Base-by-base conservation (phyloP, 2,888 invertebrate species). In the Lordiphosa andalusiaca region DNA sequence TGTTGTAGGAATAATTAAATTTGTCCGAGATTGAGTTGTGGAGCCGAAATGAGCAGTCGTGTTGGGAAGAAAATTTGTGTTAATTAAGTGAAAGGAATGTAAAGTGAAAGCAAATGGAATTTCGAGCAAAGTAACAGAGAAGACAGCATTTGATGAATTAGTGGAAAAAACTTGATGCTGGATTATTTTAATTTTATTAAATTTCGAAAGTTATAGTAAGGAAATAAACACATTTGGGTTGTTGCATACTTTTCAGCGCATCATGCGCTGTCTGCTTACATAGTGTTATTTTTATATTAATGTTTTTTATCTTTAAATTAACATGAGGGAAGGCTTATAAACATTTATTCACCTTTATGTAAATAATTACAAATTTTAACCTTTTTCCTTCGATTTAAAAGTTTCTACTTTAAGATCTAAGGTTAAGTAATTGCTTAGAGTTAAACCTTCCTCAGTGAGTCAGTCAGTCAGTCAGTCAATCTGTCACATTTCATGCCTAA, bases 1-100 rank as follows among this genome's bases (percentile, higher is more conserved):
- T 5, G 9, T 5, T 30, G 25, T 36, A 39, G 49, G 41, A 63
- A 68, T 72, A 73, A 73, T 73, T 71, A 67, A 71, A 71, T 71
- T 69, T 55, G 10, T 12, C 42, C 13, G 37, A 50, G 49, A 48
- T 63, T 51, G 35, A 16, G 52, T 52, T 54, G 42, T 30, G 33
- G 30, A 4, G 33, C 62, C 21, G 49, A 54, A 52, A 59, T 33
- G 52, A 6, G 5, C 16, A 50, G 9, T 6, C n/a, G n/a, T 35
- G 10, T 21, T 40, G n/a, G 21, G 5, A 4, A n/a, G 9, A 7
- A 16, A 1, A 35, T 25, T 23, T 47, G 42, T 37, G 46, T 33
- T 39, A 44, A 50, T 50, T 46, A 46, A 5, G 19, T 25, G n/a
- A 21, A 25, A 19, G 9, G 13, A 6, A n/a, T 41, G 40, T 23